phyloP scores from a whole-genome alignment of 2,113 vertebrate genomes.

The Tachysurus vachellii region DNA sequence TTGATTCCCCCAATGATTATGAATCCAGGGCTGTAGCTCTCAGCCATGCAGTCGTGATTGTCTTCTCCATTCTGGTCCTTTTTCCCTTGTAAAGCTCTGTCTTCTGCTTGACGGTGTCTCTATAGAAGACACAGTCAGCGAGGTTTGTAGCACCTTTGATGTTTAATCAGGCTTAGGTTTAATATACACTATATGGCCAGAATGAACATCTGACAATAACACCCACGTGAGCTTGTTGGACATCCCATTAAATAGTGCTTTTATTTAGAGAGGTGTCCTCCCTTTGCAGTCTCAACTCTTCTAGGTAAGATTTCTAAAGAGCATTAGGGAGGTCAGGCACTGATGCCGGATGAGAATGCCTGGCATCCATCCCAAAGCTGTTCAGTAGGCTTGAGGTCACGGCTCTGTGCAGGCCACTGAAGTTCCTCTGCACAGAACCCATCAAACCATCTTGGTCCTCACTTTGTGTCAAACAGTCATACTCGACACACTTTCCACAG shows the following conservation, averaged over 20 bases:
- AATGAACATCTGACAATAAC: neutral
- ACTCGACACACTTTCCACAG: no score
- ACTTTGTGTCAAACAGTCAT: neutral
- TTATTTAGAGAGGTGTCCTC: neutral
- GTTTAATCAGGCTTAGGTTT: neutral
- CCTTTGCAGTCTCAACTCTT: neutral
- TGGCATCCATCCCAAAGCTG: neutral
- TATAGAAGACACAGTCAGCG: slow-evolving; percentile 56
- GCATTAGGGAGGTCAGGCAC: neutral
- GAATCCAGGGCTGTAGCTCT: slow-evolving; percentile 74
- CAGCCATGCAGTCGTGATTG: slow-evolving; percentile 67
- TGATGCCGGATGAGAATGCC: neutral
- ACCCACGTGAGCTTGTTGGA: neutral
- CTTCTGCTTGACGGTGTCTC: slow-evolving; percentile 59
- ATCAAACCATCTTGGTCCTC: neutral
- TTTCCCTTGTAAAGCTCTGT: slow-evolving; percentile 58
- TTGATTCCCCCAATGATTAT: slow-evolving; percentile 79
- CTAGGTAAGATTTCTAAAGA: neutral
- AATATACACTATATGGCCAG: neutral
- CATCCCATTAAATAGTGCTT: neutral
- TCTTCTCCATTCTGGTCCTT: slow-evolving; percentile 56
- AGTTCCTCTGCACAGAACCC: neutral
- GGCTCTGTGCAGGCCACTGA: neutral
- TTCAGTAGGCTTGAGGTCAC: neutral
- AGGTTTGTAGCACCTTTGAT: neutral